Evolutionary conservation across 2,797 vertebrate species (phyloP).

Genomic region (Falco novaeseelandiae): DNA sequence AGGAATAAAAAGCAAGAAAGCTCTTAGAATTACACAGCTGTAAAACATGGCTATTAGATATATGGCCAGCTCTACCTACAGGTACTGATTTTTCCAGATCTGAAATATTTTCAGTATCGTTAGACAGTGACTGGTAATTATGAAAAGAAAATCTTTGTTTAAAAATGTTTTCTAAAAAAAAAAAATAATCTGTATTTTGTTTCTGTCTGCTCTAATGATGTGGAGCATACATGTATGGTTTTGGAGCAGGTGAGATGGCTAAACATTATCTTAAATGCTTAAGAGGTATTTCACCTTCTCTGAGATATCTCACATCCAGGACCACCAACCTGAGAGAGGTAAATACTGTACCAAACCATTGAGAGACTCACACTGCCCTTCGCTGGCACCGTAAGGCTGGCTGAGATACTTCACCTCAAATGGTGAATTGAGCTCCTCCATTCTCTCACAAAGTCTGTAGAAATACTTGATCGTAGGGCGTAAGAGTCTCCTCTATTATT

Average conservation of each 20-base stretch:
- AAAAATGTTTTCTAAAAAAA: background rate
- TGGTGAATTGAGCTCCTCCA: background rate
- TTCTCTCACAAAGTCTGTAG: background rate
- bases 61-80: background rate
- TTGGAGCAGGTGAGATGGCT: background rate
- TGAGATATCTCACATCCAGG: background rate
- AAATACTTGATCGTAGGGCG: background rate
- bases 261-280: background rate
- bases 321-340: background rate
- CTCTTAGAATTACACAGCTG: background rate
- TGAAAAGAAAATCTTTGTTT: background rate
- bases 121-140: background rate
- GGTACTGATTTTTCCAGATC: background rate
- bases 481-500: background rate
- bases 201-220: background rate
- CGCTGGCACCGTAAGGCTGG: background rate
- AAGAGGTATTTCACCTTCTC: background rate
- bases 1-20: background rate
- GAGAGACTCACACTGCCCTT: background rate
- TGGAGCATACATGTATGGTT: background rate
- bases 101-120: background rate
- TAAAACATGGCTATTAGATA: background rate
- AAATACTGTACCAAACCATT: background rate
- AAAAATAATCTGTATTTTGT: accelerated
- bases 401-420: background rate